Percentiles rank a stretch among this genome's conserved stretches.
Evolutionary conservation across 2,888 invertebrate species (phyloP).

Genomic region (Rutpela maculata): DNA sequence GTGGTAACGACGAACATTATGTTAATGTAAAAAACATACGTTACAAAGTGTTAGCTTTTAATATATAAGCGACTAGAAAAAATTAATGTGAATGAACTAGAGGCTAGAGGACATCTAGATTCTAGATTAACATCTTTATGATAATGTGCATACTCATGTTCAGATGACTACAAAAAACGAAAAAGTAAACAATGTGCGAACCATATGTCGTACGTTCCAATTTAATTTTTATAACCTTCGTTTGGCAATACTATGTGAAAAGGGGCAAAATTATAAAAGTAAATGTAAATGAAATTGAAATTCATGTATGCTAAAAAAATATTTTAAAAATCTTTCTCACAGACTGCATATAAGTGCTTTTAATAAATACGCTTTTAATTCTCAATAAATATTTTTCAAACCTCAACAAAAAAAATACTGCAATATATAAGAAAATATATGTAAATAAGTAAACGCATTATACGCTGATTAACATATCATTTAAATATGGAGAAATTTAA

Average conservation of each 20-base stretch:
- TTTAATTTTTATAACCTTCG: slow-evolving; percentile 17
- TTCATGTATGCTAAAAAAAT: too few relatives aligned
- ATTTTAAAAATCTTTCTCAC: too few relatives aligned
- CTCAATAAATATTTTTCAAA: neutral
- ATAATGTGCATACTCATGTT: slow-evolving; percentile 9
- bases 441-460: neutral
- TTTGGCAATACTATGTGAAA: slow-evolving; percentile 6
- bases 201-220: slow-evolving; percentile 22
- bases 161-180: slow-evolving; percentile 15
- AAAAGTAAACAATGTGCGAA: slow-evolving; percentile 12
- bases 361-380: too few relatives aligned
- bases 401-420: neutral
- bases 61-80: neutral
- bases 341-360: too few relatives aligned
- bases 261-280: slow-evolving; percentile 4
- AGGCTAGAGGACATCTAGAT: neutral
- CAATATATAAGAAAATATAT: neutral
- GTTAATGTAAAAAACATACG: neutral
- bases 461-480: neutral
- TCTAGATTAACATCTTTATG: slow-evolving; percentile 28
- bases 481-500: neutral
- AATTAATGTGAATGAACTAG: neutral
- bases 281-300: neutral
- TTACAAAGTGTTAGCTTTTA: neutral
- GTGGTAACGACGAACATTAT: neutral